Evolutionary conservation across 1,140 invertebrate genomes (phyloP).

Genomic region (Anastatus disparis): DNA sequence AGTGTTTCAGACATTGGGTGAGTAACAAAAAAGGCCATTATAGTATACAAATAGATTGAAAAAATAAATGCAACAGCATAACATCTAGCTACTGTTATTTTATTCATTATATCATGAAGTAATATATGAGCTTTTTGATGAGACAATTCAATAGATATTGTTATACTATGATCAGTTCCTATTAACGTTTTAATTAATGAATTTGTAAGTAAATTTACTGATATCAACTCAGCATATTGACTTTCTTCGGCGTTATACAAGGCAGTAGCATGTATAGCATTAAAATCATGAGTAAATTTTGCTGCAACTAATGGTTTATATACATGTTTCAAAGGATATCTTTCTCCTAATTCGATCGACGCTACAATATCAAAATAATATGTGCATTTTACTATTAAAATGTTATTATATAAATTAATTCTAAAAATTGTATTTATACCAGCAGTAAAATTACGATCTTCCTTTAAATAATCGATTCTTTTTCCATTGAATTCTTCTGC

Average conservation of each 20-base stretch:
- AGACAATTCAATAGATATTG: slow-evolving; percentile 50
- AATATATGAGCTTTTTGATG: slow-evolving; percentile 29
- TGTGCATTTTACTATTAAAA: no score
- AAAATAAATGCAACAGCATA: slow-evolving; percentile 50
- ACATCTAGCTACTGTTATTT: no score
- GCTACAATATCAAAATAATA: no score
- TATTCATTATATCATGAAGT: no score
- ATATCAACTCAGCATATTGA: slow-evolving; percentile 53
- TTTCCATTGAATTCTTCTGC: no score
- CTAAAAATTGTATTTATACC: no score
- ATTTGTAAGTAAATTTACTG: slow-evolving; percentile 58
- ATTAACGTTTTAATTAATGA: slow-evolving; percentile 51
- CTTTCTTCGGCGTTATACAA: slow-evolving; percentile 55
- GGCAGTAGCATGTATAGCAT: slow-evolving; percentile 49
- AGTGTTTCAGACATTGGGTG: slow-evolving; percentile 58
- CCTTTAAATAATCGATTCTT: no score
- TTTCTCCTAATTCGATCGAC: slow-evolving; percentile 46
- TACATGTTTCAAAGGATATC: slow-evolving; percentile 52
- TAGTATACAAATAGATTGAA: slow-evolving; percentile 49
- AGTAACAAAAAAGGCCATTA: slow-evolving; percentile 48
- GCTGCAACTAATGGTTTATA: slow-evolving; percentile 57
- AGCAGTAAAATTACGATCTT: no score
- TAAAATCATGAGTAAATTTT: slow-evolving; percentile 53
- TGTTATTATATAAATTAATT: not conserved
- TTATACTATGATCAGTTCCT: slow-evolving; percentile 51